Evolutionary conservation across 2,888 invertebrate species (phyloP).

Genomic region (Latrodectus hesperus): DNA sequence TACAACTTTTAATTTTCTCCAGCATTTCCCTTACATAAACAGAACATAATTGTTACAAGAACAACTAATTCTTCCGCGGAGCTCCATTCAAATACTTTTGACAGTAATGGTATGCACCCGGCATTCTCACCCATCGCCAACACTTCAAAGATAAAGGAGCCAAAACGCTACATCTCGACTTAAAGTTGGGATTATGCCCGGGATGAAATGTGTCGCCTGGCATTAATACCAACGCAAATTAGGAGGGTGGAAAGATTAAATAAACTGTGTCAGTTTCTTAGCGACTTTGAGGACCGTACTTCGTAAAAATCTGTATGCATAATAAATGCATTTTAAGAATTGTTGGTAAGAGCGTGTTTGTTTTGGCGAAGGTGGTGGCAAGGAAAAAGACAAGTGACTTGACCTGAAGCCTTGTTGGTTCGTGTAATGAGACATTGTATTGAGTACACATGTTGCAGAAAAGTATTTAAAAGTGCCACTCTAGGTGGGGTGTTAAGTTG

Average conservation of each 20-base stretch:
- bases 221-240: constrained; percentile 1
- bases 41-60: neutral
- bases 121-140: neutral
- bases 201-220: constrained; percentile 5
- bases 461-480: neutral
- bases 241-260: neutral
- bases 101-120: neutral
- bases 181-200: too few relatives aligned
- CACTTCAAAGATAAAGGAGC: neutral
- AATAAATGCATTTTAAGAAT: neutral
- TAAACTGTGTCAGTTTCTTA: constrained; percentile 5
- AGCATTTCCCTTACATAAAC: too few relatives aligned
- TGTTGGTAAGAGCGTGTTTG: neutral
- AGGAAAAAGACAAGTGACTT: neutral
- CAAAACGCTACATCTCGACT: neutral
- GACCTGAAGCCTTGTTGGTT: neutral
- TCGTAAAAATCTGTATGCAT: neutral
- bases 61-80: neutral
- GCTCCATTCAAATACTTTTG: neutral
- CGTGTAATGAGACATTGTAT: neutral
- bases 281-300: neutral
- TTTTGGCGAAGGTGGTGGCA: neutral
- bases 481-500: neutral
- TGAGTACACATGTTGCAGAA: neutral
- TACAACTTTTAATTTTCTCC: too few relatives aligned